Percentiles rank a stretch among this genome's conserved stretches.
Conservation (phyloP, 2,888 invertebrate species). For the Cerastoderma edule region DNA sequence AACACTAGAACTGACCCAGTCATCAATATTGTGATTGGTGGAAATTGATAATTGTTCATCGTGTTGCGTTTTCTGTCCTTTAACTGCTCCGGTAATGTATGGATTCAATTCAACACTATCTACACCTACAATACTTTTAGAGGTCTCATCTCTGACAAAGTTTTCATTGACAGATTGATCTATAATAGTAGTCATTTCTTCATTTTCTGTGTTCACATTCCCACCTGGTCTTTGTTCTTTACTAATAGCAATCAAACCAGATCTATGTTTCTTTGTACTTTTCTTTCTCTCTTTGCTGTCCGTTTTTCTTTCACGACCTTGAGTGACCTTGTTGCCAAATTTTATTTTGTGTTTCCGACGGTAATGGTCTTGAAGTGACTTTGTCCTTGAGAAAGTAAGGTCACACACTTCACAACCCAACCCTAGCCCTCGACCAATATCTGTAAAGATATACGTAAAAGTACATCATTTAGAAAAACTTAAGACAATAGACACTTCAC, state of each 20-base stretch:
- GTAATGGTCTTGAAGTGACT: conserved; percentile 66
- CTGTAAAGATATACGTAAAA: conserved; percentile 45
- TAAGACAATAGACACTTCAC: too few relatives aligned
- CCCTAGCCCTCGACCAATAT: conserved; percentile 54
- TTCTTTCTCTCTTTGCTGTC: not conserved
- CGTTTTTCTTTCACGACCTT: not conserved
- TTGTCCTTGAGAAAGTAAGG: conserved; percentile 62
- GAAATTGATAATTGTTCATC: too few relatives aligned
- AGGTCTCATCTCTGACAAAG: not conserved
- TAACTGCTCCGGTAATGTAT: not conserved
- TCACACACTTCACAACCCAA: conserved; percentile 69
- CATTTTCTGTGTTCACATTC: not conserved
- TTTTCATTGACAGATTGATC: not conserved
- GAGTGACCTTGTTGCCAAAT: not conserved
- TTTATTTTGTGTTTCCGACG: conserved; percentile 63
- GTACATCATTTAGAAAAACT: too few relatives aligned
- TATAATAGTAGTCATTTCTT: not conserved
- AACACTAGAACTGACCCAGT: not conserved
- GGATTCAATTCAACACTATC: not conserved
- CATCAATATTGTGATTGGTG: not conserved
- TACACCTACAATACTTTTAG: not conserved
- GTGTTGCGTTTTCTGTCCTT: too few relatives aligned
- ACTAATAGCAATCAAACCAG: not conserved
- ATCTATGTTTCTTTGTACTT: not conserved
- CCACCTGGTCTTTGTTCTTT: not conserved